Conservation (phyloP, 2,888 invertebrate genomes). For the Pandemis corylana region DNA sequence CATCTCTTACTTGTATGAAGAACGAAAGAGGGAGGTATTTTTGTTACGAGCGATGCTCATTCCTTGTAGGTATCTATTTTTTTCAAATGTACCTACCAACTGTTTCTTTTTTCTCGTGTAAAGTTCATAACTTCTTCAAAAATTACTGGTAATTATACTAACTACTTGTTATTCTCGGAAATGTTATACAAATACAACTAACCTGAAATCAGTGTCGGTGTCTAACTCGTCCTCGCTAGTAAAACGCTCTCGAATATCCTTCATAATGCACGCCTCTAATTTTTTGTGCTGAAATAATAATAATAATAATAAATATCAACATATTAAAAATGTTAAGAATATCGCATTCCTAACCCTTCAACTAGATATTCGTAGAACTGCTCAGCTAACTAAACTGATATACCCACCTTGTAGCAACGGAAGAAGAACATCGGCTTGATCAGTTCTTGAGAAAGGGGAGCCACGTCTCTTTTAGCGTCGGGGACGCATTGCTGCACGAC, state of each 20-base stretch:
- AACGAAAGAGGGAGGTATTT: too few relatives aligned
- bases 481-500: constrained; percentile 87
- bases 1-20: too few relatives aligned
- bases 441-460: constrained; percentile 86
- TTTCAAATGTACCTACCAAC: too few relatives aligned
- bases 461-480: constrained; percentile 86
- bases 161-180: neutral
- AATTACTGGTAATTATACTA: too few relatives aligned
- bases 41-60: too few relatives aligned
- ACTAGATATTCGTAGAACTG: neutral
- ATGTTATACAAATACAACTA: constrained; percentile 33
- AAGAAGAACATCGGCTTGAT: constrained; percentile 90
- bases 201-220: constrained; percentile 81
- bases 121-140: too few relatives aligned
- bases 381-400: neutral
- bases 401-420: constrained; percentile 87
- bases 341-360: too few relatives aligned
- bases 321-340: too few relatives aligned
- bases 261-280: constrained; percentile 89
- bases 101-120: too few relatives aligned
- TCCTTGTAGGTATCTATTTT: too few relatives aligned
- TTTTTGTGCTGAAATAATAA: constrained; percentile 86
- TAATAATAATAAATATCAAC: neutral
- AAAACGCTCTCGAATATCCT: constrained; percentile 88
- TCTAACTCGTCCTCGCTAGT: constrained; percentile 85